These are phyloP conservation scores for Martes martes DNA, from an alignment of 2,113 vertebrate genomes.

Conservation along the genomic window DNA sequence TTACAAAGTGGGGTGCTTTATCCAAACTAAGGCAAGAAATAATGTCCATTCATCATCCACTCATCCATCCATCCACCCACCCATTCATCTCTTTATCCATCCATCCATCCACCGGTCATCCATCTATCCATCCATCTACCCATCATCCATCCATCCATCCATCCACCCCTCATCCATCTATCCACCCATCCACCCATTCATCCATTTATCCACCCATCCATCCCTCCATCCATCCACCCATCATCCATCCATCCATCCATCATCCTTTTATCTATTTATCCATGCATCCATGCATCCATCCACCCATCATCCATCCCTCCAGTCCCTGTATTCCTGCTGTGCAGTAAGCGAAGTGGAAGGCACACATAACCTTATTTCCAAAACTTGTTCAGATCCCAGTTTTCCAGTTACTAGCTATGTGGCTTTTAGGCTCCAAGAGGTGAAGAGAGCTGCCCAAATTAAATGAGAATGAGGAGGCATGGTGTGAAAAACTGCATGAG, in stretches of 20 bases:
- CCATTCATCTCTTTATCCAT: background rate
- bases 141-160: background rate
- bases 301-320: background rate
- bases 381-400: background rate
- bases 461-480: background rate
- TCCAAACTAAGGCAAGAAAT: background rate
- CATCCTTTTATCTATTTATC: too few species aligned
- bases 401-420: background rate
- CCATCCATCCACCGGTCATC: background rate
- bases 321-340: background rate
- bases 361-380: background rate
- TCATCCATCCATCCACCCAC: too few species aligned
- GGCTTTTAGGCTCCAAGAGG: background rate
- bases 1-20: background rate
- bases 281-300: background rate
- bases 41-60: background rate
- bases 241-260: background rate
- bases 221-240: background rate
- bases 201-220: background rate
- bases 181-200: background rate
- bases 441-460: background rate
- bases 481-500: background rate
- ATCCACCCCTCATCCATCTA: too few species aligned
- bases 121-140: too few species aligned
- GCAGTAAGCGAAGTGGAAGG: background rate